A percentile compares a stretch with the other conserved stretches of the same genome.
Evolutionary conservation across 2,113 vertebrate species (phyloP).

Genomic region (Marcusenius ussheri): DNA sequence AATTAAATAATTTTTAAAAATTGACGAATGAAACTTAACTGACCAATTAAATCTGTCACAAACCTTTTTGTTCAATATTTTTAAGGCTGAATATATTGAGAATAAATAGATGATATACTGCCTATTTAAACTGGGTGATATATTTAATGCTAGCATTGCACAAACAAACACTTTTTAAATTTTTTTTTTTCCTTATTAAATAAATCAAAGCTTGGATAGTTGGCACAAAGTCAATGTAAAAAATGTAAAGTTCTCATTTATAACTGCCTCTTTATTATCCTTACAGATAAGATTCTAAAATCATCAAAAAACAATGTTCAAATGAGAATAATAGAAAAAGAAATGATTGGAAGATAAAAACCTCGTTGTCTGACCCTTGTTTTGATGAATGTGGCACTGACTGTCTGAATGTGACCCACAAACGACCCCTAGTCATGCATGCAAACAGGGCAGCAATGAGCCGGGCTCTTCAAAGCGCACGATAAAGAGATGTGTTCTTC

Average conservation of each 20-base stretch:
- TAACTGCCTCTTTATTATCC: not conserved
- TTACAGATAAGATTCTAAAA: not conserved
- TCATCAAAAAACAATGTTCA: not conserved
- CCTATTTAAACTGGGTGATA: not conserved
- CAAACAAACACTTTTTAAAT: not conserved
- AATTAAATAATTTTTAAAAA: not conserved
- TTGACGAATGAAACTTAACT: not conserved
- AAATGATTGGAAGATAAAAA: not conserved
- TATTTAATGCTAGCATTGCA: not conserved
- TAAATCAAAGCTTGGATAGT: not conserved
- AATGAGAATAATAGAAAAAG: not conserved
- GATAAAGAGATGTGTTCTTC: not conserved
- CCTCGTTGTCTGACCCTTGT: not conserved
- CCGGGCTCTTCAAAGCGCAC: not conserved
- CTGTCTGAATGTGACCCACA: not conserved
- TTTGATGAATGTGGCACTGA: not conserved
- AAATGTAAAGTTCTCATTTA: not conserved
- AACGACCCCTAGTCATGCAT: not conserved
- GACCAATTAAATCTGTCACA: not conserved
- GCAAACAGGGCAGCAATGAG: not conserved
- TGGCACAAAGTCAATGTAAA: not conserved
- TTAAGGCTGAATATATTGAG: not conserved
- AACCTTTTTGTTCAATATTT: not conserved
- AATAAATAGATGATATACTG: not conserved
- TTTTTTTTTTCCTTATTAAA: not conserved